phyloP scores from a whole-genome alignment of 2,888 invertebrate genomes.

The Sturmia bella region DNA sequence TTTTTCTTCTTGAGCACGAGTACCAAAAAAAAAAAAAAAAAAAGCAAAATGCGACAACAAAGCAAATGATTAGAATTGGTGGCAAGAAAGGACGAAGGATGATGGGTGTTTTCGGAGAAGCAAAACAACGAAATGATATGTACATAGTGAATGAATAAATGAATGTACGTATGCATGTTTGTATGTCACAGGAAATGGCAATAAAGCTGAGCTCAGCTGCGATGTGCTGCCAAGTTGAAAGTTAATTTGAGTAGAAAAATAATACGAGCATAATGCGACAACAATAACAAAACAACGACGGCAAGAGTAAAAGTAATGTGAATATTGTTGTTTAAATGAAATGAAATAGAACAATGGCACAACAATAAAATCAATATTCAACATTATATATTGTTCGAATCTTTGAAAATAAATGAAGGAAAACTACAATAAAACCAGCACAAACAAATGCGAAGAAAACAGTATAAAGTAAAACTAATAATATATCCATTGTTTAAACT shows the following conservation, averaged over 20 bases:
- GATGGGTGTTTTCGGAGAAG: no score
- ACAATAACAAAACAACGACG: constrained; percentile 35
- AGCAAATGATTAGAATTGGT: neutral
- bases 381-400: constrained; percentile 56
- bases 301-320: constrained; percentile 18
- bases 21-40: no score
- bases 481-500: constrained; percentile 11
- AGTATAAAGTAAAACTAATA: constrained; percentile 4
- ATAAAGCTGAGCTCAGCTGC: constrained; percentile 50
- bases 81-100: no score
- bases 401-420: constrained; percentile 16
- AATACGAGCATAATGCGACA: constrained; percentile 13
- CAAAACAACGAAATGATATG: neutral
- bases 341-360: constrained; percentile 56
- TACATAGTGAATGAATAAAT: neutral
- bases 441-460: constrained; percentile 11
- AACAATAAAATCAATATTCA: constrained; percentile 59
- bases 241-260: constrained; percentile 61
- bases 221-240: constrained; percentile 64
- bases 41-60: neutral
- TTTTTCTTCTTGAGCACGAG: neutral
- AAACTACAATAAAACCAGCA: constrained; percentile 9
- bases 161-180: no score
- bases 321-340: constrained; percentile 33
- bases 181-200: constrained; percentile 15